Percentiles rank a stretch among this genome's conserved stretches.
These are phyloP conservation scores for Teleogryllus occipitalis DNA, from an alignment of 1,140 invertebrate species.

Conservation along the genomic window DNA sequence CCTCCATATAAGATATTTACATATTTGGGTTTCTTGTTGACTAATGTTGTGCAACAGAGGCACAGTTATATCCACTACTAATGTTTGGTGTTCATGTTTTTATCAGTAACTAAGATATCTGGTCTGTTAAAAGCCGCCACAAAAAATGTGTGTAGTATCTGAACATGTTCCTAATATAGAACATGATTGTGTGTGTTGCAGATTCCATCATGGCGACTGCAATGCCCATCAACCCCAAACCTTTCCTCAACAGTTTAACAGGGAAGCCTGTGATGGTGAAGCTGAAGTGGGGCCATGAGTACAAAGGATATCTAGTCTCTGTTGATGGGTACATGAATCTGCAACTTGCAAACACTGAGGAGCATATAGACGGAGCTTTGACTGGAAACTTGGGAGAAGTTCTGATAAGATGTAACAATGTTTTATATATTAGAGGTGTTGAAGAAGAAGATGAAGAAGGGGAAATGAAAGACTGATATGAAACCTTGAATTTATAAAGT, in stretches of 20 bases:
- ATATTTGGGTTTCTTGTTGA: no score
- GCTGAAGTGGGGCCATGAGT: constrained; percentile 99
- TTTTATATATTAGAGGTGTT: constrained; percentile 89
- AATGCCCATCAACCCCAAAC: constrained; percentile 98
- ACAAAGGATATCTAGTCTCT: constrained; percentile 95
- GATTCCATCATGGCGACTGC: constrained; percentile 53
- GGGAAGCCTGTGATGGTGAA: constrained; percentile 97
- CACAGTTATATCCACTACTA: no score
- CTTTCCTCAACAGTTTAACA: constrained; percentile 94
- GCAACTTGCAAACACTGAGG: constrained; percentile 97
- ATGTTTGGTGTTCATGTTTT: no score
- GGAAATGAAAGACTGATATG: constrained; percentile 79
- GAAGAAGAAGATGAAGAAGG: constrained; percentile 97
- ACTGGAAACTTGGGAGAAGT: constrained; percentile 97
- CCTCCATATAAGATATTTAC: no score
- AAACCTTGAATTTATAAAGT: no score
- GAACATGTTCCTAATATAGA: no score
- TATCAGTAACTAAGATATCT: no score
- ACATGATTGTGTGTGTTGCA: background rate
- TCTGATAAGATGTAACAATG: constrained; percentile 96
- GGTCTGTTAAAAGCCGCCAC: no score
- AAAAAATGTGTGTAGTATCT: no score
- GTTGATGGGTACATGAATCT: constrained; percentile 99
- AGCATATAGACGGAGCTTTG: constrained; percentile 83
- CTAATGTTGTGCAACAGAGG: no score